Percentiles rank a stretch among this genome's conserved stretches.
These are phyloP conservation scores for Cabera pusaria DNA, from an alignment of 2,888 invertebrate species.

Conservation along the genomic window DNA sequence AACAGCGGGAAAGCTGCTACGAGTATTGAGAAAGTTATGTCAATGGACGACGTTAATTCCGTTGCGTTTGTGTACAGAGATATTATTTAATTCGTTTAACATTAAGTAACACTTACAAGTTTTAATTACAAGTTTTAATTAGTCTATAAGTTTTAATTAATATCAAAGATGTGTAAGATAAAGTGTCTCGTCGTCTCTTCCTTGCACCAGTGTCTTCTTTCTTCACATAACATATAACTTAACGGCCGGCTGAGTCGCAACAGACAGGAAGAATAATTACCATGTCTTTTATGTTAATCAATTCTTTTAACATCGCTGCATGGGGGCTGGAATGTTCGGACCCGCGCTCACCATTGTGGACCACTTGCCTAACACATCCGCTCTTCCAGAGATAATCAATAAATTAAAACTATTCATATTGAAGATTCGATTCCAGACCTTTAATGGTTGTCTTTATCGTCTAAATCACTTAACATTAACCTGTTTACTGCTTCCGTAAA, in stretches of 20 bases:
- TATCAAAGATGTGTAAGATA: background rate
- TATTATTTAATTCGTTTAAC: too few relatives aligned
- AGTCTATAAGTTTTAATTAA: too few relatives aligned
- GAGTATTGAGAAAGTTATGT: background rate
- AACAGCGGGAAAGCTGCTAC: constrained; percentile 30
- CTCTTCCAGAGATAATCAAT: constrained; percentile 33
- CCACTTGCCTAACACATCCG: constrained; percentile 27
- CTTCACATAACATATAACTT: constrained; percentile 30
- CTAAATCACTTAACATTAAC: too few relatives aligned
- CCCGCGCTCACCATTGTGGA: constrained; percentile 32
- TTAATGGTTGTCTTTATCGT: constrained; percentile 1
- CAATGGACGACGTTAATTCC: too few relatives aligned
- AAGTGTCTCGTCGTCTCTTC: constrained; percentile 22
- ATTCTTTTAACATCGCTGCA: constrained; percentile 54
- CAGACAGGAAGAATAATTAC: constrained; percentile 56
- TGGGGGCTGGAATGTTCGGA: constrained; percentile 36
- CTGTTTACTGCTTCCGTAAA: too few relatives aligned
- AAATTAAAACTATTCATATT: constrained; percentile 13
- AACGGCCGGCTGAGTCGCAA: constrained; percentile 46
- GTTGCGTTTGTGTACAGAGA: too few relatives aligned
- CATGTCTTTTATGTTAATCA: constrained; percentile 56
- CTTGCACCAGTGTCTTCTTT: constrained; percentile 38
- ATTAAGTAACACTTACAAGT: too few relatives aligned
- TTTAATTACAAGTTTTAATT: too few relatives aligned
- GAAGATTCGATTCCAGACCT: constrained; percentile 1